A percentile compares a stretch with the other conserved stretches of the same genome.
Evolutionary conservation across 2,888 invertebrate genomes (phyloP).

Genomic region (Himalopsyche anomala): DNA sequence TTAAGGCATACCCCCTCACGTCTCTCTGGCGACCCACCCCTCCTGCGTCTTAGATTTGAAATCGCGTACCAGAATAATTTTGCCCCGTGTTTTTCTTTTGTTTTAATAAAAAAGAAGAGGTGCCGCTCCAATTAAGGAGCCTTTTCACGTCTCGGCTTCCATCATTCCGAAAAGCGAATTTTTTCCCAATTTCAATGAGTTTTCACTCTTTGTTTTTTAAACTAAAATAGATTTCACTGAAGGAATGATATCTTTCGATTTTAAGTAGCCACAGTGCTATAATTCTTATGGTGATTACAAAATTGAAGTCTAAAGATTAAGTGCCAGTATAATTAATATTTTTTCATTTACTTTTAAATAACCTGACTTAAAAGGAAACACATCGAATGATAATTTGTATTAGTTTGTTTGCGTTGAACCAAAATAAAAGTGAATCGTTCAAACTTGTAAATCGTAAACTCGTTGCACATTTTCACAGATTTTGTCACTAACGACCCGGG

Average conservation of each 20-base stretch:
- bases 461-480: no score
- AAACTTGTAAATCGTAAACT: no score
- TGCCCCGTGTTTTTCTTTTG: conserved; percentile 36
- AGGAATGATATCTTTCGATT: background rate
- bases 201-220: conserved; percentile 23
- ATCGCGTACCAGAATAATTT: conserved; percentile 40
- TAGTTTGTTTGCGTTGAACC: no score
- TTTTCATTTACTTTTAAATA: no score
- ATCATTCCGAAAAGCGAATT: conserved; percentile 35
- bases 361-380: no score
- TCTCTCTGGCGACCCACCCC: conserved; percentile 7
- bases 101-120: conserved; percentile 41
- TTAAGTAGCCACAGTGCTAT: no score
- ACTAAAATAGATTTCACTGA: conserved; percentile 5
- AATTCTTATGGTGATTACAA: no score
- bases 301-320: no score
- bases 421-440: no score
- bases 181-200: conserved; percentile 28
- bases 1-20: conserved; percentile 1
- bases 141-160: conserved; percentile 16
- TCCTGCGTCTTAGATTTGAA: conserved; percentile 36
- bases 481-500: no score
- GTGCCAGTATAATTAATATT: no score
- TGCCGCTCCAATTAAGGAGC: conserved; percentile 28
- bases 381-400: no score